Base-by-base conservation (phyloP, 2,888 invertebrate species). In the Stegana nigrithorax region DNA sequence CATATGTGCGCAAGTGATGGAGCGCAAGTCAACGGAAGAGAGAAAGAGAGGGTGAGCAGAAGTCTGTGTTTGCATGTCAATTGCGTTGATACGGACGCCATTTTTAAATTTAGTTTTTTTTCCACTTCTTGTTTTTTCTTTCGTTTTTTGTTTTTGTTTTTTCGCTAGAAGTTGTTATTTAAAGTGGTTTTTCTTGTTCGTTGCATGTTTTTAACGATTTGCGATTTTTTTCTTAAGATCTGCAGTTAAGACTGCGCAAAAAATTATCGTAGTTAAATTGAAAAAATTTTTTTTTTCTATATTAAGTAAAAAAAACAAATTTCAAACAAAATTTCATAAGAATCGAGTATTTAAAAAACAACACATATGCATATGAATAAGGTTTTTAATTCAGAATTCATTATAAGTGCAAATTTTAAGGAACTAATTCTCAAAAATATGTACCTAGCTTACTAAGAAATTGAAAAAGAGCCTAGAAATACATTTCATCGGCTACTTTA, bases 11-110 rank as follows among this genome's bases (percentile, higher is more conserved):
- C 17, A n/a, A n/a, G n/a, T n/a, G n/a, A n/a, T n/a, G n/a, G n/a
- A n/a, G n/a, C n/a, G n/a, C 14, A 17, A 14, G 42, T 14, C 21
- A 45, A 21, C 55, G 50, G 62, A 32, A 67, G 60, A 64, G 47
- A 17, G 14, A 29, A 4, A 32, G 14, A 62, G 55, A 63, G 59
- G 64, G 66, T 67, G 66, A 62, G 36, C 27, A 29, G 72, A 10
- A 4, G 29, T 27, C 25, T 42, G 14, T 65, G 67, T 70, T 74
- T 72, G 65, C 78, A 69, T 74, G 78, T 70, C 73, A 73, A 76
- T 73, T 78, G 69, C 67, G 21, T 72, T 67, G 70, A 70, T 73
- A 73, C 72, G 77, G 67, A 19, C 69, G 78, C 76, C 75, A 76
- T 78, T 74, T 76, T 78, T 73, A 72, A 68, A 72, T 68, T 68